phyloP scores from a whole-genome alignment of 2,888 invertebrate genomes.

The Drosophila yooni region DNA sequence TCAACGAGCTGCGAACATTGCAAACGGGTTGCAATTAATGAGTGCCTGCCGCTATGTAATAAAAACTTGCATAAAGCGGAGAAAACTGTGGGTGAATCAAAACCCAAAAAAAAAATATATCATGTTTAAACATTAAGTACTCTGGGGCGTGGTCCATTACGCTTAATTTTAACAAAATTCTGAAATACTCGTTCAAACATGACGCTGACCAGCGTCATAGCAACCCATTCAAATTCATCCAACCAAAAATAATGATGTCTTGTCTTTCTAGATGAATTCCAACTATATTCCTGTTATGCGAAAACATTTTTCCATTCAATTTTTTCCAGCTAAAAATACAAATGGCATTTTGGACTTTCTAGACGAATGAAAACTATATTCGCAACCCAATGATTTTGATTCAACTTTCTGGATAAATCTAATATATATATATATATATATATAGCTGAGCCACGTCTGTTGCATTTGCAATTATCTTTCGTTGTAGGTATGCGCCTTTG shows the following conservation, averaged over 20 bases:
- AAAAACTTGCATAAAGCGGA: slow-evolving; percentile 42
- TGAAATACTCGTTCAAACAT: background rate
- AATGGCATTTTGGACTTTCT: too few species aligned
- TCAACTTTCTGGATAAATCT: background rate
- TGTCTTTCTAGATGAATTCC: fast-evolving
- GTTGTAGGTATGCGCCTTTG: slow-evolving; percentile 48
- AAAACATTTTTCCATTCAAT: too few species aligned
- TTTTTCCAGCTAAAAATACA: too few species aligned
- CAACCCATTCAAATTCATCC: background rate
- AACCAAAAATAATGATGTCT: background rate
- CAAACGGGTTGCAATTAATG: slow-evolving; percentile 77
- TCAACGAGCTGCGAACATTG: slow-evolving; percentile 74
- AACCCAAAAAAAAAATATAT: background rate
- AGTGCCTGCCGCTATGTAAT: slow-evolving; percentile 58
- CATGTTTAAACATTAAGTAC: slow-evolving; percentile 35
- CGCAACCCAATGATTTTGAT: background rate
- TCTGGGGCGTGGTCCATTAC: slow-evolving; percentile 23
- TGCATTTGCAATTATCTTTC: slow-evolving; percentile 22
- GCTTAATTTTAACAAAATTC: background rate
- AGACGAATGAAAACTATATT: too few species aligned
- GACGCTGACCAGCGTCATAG: background rate
- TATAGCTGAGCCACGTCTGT: background rate
- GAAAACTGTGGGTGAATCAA: slow-evolving; percentile 23
- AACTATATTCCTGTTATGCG: background rate
- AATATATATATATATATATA: too few species aligned